These are phyloP conservation scores for Nomia melanderi DNA, from an alignment of 1,140 invertebrate species.

Conservation along the genomic window DNA sequence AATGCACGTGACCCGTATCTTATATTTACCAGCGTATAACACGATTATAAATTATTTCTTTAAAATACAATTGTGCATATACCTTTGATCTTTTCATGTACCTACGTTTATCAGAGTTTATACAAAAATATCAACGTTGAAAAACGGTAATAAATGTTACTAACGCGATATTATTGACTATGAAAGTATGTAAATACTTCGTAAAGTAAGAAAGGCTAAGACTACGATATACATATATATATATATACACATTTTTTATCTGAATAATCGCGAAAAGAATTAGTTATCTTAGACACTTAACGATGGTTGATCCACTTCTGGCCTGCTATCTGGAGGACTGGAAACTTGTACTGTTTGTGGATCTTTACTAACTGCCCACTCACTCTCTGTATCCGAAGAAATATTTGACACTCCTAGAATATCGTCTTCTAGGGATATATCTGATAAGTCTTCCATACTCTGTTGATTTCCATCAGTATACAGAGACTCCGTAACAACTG, in stretches of 20 bases:
- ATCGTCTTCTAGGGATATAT: conserved; percentile 79
- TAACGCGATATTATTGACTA: conserved; percentile 18
- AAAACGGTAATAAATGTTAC: not conserved
- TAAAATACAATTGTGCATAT: not conserved
- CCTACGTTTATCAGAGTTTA: not conserved
- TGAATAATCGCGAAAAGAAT: conserved; percentile 14
- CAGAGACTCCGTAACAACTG: conserved; percentile 56
- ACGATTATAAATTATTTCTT: conserved; percentile 12
- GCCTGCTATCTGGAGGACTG: conserved; percentile 70
- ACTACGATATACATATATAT: not conserved
- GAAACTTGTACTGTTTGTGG: conserved; percentile 37
- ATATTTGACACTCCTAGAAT: conserved; percentile 77
- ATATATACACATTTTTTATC: not conserved
- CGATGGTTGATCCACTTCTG: conserved; percentile 79
- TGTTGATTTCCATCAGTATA: conserved; percentile 59
- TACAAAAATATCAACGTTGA: conserved; percentile 26
- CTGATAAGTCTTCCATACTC: conserved; percentile 75
- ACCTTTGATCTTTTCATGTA: not conserved
- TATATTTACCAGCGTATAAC: conserved; percentile 19
- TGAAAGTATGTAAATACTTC: conserved; percentile 10
- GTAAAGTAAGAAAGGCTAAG: conserved; percentile 16
- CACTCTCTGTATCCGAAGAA: conserved; percentile 84
- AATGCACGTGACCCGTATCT: conserved; percentile 15
- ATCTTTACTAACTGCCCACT: conserved; percentile 80
- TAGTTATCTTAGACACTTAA: conserved; percentile 35